Evolutionary conservation across 1,140 invertebrate genomes (phyloP).

Genomic region (Hyposmocoma kahamanoa): DNA sequence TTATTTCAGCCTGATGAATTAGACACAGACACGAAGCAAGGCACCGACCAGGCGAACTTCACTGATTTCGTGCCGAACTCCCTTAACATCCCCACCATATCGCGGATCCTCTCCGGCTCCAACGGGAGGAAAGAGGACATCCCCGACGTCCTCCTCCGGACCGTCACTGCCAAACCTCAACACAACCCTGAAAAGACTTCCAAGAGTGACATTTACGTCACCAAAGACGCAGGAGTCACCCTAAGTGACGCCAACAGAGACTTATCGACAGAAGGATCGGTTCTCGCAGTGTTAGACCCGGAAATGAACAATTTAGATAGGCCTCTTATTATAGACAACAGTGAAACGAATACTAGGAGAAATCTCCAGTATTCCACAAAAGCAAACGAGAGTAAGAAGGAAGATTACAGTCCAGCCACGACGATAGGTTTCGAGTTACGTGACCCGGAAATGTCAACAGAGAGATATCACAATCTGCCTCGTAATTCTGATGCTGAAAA

Average conservation of each 20-base stretch:
- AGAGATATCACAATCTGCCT: conserved; percentile 68
- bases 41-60: conserved; percentile 69
- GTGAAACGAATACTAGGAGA: conserved; percentile 68
- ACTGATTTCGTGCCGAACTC: conserved; percentile 78
- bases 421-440: conserved; percentile 61
- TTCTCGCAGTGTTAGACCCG: conserved; percentile 64
- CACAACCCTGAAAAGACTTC: conserved; percentile 60
- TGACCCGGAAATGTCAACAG: conserved; percentile 68
- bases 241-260: conserved; percentile 56
- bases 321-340: conserved; percentile 64
- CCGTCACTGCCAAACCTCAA: conserved; percentile 78
- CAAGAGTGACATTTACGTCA: conserved; percentile 53
- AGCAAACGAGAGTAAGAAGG: conserved; percentile 47
- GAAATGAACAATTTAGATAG: conserved; percentile 73
- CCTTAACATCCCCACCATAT: conserved; percentile 81
- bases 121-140: conserved; percentile 87
- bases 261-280: conserved; percentile 63
- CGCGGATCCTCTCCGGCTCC: conserved; percentile 85
- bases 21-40: conserved; percentile 56
- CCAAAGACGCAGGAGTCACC: conserved; percentile 60
- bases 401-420: conserved; percentile 55
- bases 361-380: conserved; percentile 69
- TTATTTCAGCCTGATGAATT: conserved; percentile 66
- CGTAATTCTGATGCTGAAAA: conserved; percentile 68
- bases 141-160: conserved; percentile 81